Evolutionary conservation across 1,140 invertebrate genomes (phyloP), one percentile per base, ranked within the genome.

Genomic region (Scaptomyza pallida): DNA sequence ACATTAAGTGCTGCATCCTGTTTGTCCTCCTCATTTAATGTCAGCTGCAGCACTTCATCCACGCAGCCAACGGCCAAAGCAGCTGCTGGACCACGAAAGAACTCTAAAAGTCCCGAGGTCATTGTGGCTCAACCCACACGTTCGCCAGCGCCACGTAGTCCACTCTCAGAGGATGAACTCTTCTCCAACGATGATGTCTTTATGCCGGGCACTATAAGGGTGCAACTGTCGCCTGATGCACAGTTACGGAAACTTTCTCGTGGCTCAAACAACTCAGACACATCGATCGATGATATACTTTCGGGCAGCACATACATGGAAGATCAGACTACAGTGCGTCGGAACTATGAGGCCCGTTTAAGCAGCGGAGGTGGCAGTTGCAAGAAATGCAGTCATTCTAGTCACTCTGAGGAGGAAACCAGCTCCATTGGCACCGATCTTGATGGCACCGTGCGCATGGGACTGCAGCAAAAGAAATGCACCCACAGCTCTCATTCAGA

Each of bases 401-500:
- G 93, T 71, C 94, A 95, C 86, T 94, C 94, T 0, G 94, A 95
- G 89, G 94, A 95, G 78, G 94, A 95, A 82, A 93, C 93, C 6
- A 93, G 93, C 75, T 94, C 94, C 6, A 93, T 95, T 79, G 94
- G 94, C 16, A 95, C 95, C 0, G 95, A 95, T 74, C 92, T 96
- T 9, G 95, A 96, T 90, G 96, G 95, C 15, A 96, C 95, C 0
- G 95, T 96, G 0, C 94, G 95, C 89, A 94, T 95, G 78, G 95
- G 94, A 4, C 90, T 96, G 5, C 95, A 95, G 85, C 95, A 94
- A 54, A 95, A 95, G 70, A 92, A 96, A 93, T 94, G 95, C 91
- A 93, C 95, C 52, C 93, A 95, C 90, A 94, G 95, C 91, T 96
- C 95, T 0, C 95, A 96, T 86, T 96, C 95, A 15, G 96, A 96